These are phyloP conservation scores for Notolepis coatsorum DNA, from an alignment of 2,797 vertebrate genomes.

Conservation along the genomic window DNA sequence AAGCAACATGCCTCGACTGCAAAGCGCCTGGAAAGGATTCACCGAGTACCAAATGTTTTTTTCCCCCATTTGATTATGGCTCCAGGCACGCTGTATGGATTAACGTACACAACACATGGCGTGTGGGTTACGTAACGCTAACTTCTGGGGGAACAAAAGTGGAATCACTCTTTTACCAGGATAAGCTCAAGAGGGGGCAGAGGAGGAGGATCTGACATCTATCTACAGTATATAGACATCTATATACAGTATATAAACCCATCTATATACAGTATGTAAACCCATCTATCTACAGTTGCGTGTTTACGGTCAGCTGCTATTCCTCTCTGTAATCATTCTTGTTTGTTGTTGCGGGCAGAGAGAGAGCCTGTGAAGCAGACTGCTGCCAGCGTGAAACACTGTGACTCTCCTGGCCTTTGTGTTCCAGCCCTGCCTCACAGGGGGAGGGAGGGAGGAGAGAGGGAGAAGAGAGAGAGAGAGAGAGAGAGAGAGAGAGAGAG, in stretches of 20 bases:
- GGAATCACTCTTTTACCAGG: constrained; percentile 23
- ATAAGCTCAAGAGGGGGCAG: no score
- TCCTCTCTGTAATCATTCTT: neutral
- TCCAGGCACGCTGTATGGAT: no score
- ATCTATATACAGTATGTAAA: neutral
- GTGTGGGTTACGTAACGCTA: constrained; percentile 23
- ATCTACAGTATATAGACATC: neutral
- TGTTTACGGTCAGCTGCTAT: neutral
- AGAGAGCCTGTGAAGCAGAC: constrained; percentile 27
- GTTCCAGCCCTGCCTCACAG: no score
- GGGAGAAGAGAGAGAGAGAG: neutral
- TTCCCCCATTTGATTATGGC: constrained; percentile 35
- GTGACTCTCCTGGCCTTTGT: constrained; percentile 48
- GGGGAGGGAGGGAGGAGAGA: no score
- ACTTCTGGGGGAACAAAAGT: constrained; percentile 12
- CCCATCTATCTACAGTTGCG: neutral
- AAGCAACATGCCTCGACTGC: neutral
- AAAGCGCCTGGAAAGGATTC: constrained; percentile 2
- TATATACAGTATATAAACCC: neutral
- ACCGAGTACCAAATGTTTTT: constrained; percentile 12
- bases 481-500: neutral
- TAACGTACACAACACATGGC: constrained; percentile 51
- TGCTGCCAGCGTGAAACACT: constrained; percentile 34
- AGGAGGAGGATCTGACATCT: no score
- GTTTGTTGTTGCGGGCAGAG: constrained; percentile 19